These are phyloP conservation scores for Pterocles gutturalis DNA, from an alignment of 2,113 vertebrate species.

Conservation along the genomic window DNA sequence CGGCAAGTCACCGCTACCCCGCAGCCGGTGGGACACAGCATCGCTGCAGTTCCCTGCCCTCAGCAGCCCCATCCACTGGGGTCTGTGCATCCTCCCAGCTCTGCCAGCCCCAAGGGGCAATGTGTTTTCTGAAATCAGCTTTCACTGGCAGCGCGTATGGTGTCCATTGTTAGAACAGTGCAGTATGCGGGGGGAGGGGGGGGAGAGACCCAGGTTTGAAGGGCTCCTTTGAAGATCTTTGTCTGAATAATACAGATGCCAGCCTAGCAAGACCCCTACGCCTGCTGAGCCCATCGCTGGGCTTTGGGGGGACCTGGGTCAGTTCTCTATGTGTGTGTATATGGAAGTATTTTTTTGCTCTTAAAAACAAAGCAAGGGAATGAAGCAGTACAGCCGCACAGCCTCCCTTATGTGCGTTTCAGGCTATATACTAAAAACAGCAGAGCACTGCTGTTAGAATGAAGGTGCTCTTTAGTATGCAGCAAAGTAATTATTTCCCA, in stretches of 20 bases:
- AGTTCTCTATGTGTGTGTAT: not conserved
- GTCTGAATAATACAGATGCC: not conserved
- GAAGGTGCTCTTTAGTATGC: slow-evolving; percentile 37
- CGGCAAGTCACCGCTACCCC: not conserved
- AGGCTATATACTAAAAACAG: not conserved
- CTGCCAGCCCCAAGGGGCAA: not conserved
- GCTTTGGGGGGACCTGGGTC: not conserved
- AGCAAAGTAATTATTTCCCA: slow-evolving; percentile 54
- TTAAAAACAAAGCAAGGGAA: not conserved
- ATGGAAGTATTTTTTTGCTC: not conserved
- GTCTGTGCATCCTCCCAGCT: not conserved
- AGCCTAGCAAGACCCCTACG: not conserved
- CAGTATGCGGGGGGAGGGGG: not conserved
- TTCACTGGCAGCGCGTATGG: accelerated
- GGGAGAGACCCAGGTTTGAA: not conserved
- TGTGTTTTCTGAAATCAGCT: not conserved
- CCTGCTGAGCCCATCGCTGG: not conserved
- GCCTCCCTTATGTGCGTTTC: not conserved
- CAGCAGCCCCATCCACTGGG: accelerated
- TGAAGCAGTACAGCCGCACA: not conserved
- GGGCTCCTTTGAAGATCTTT: not conserved
- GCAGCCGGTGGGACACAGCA: accelerated
- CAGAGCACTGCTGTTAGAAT: not conserved
- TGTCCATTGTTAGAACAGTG: not conserved
- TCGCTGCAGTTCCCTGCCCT: not conserved